Evolutionary conservation across 2,888 invertebrate genomes (phyloP), one percentile per base, ranked within the genome.

Genomic region (Ophion slaviceki): DNA sequence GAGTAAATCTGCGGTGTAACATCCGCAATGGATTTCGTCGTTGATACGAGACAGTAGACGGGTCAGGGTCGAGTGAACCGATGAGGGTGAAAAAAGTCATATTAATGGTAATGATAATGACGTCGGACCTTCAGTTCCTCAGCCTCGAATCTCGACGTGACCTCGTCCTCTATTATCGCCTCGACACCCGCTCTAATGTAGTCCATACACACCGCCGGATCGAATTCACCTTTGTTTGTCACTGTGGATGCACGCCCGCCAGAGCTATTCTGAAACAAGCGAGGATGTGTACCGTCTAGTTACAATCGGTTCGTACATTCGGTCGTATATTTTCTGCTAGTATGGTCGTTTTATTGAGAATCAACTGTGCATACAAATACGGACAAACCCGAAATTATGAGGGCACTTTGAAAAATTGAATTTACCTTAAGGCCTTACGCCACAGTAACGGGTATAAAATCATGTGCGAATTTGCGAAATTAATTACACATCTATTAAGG

Each of bases 131-230:
- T 97, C 87, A 98, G 94, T 95, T 99, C 99, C 95, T 99, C 99
- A 7, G 99, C 98, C 93, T 98, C 97, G 94, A 99, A 99, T 89
- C 99, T 96, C 24, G 98, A 98, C 0, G 99, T 99, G 79, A 99
- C 99, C 95, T 99, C 98, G 95, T 99, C 99, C 94, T 99, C 99
- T 80, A 99, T 99, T 89, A 99, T 99, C 47, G 99, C 97, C 95
- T 99, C 99, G 90, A 99, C 97, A 20, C 99, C 99, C 32, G 97
- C 97, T 95, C 98, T 98, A 57, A 98, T 96, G 92, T 98, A 97
- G 92, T 97, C 98, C 93, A 98, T 95, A 91, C 97, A 97, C 92
- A 97, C 97, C 7, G 97, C 96, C 62, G 98, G 95, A 92, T 98
- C 96, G 94, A 98, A 98, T 91, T 97, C 97, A 82, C 95, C 94